Conservation (phyloP, 2,888 invertebrate species). For the Rhagonycha fulva region DNA sequence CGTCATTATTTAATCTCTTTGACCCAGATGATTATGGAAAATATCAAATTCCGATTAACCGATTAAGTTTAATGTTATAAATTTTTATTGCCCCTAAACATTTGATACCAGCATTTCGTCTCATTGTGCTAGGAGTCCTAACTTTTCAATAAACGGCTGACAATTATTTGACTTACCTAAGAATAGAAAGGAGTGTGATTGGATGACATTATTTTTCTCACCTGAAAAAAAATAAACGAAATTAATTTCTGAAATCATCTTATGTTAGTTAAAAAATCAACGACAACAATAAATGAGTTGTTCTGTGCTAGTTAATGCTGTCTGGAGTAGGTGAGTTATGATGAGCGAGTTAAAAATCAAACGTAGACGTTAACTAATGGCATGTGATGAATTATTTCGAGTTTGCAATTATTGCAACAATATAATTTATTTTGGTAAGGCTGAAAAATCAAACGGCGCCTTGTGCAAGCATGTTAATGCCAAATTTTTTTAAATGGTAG, state of each 20-base stretch:
- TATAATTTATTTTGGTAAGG: not conserved
- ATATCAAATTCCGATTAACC: too few relatives aligned
- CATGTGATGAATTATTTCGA: not conserved
- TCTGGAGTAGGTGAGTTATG: not conserved
- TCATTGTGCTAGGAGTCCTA: too few relatives aligned
- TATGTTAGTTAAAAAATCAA: not conserved
- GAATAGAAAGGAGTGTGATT: not conserved
- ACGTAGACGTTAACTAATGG: not conserved
- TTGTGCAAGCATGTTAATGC: not conserved
- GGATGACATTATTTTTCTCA: not conserved
- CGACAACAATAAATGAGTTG: not conserved
- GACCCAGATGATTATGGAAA: too few relatives aligned
- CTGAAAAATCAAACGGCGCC: not conserved
- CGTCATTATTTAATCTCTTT: too few relatives aligned
- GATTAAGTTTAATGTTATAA: too few relatives aligned
- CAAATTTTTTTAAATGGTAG: conserved; percentile 6
- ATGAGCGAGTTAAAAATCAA: not conserved
- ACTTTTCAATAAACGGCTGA: too few relatives aligned
- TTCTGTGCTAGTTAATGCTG: not conserved
- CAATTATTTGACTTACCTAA: not conserved
- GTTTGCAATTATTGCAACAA: not conserved
- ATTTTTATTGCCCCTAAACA: too few relatives aligned
- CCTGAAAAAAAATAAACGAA: not conserved
- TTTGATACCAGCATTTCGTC: too few relatives aligned
- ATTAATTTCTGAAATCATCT: not conserved